Base-by-base conservation (phyloP, 2,888 invertebrate genomes). In the Hylaea fasciaria region DNA sequence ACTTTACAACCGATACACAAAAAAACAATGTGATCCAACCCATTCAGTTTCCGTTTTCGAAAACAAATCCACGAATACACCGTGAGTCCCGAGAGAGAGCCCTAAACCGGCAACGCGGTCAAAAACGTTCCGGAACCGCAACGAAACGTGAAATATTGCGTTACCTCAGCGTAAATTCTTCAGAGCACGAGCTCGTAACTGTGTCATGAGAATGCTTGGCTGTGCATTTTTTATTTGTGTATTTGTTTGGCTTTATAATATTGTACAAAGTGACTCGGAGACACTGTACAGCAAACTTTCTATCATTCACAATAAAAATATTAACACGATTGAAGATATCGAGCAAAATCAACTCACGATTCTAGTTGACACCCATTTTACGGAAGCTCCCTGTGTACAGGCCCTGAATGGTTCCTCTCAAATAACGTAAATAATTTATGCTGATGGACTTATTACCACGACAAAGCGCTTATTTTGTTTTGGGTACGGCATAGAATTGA, bases 91-190 rank as follows among this genome's bases (percentile, higher is more conserved):
- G 2, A 1, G 68, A 57, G 68, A 60, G 53, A 37, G 54, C 29
- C 62, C 65, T 60, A 62, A 65, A 57, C 61, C 49, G 53, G 53
- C 57, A 61, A 59, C 48, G 43, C 52, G 61, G 55, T 32, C 14
- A 32, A 45, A 47, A 59, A 12, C 51, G 54, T 41, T 51, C 51
- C 49, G 56, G 39, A 48, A 62, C 62, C 69, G 59, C 64, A 66
- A 41, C 60, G 57, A 46, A 65, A 57, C 66, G 62, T 66, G 62
- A 66, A 62, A 68, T 65, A 69, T 68, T 66, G 65, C 65, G 58
- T 12, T 60, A 63, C 64, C 60, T 49, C 60, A 57, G 55, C 65
- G 72, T 71, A 72, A 71, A 73, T 71, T 65, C 70, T 65, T 69
- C 73, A 69, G 53, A 16, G 35, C 22, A 60, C 14, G 37, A 14